Percentiles rank a stretch among this genome's conserved stretches.
Evolutionary conservation across 2,888 invertebrate species (phyloP).

Genomic region (Ichneumon xanthorius): DNA sequence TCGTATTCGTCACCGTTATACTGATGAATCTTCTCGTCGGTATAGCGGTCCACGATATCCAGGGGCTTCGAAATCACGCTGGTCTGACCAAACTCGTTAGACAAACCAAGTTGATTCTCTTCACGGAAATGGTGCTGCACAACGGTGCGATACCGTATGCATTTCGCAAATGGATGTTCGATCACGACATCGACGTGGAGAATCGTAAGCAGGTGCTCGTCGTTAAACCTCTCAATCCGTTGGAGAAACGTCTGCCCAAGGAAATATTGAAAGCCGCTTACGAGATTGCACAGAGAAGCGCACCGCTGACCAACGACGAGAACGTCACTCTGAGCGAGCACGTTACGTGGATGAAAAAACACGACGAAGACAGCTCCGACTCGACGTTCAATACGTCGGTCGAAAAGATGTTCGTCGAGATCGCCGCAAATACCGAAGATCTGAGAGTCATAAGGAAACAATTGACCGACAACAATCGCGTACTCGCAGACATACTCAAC

Average conservation of each 20-base stretch:
- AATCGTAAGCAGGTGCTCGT: slow-evolving; percentile 84
- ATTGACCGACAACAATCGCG: slow-evolving; percentile 78
- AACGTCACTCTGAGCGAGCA: slow-evolving; percentile 73
- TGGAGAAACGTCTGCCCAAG: slow-evolving; percentile 84
- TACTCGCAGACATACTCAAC: slow-evolving; percentile 76
- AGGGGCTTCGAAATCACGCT: slow-evolving; percentile 85
- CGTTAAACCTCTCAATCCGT: slow-evolving; percentile 85
- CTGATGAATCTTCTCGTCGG: slow-evolving; percentile 84
- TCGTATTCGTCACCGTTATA: slow-evolving; percentile 84
- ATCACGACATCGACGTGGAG: slow-evolving; percentile 83
- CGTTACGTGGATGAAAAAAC: slow-evolving; percentile 75
- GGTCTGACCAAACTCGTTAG: slow-evolving; percentile 85
- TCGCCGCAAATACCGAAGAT: slow-evolving; percentile 78
- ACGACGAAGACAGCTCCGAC: slow-evolving; percentile 73
- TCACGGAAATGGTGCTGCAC: slow-evolving; percentile 85
- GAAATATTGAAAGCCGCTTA: slow-evolving; percentile 84
- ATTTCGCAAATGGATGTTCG: slow-evolving; percentile 83
- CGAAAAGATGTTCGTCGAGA: slow-evolving; percentile 75
- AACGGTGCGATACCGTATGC: slow-evolving; percentile 83
- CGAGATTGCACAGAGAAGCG: slow-evolving; percentile 84
- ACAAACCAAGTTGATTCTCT: slow-evolving; percentile 85
- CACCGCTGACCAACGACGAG: slow-evolving; percentile 75
- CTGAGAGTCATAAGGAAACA: slow-evolving; percentile 79
- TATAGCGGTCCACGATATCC: slow-evolving; percentile 84
- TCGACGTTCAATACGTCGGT: slow-evolving; percentile 71